Evolutionary conservation across 2,888 invertebrate species (phyloP), one percentile per base, ranked within the genome.

Genomic region (Pollenia griseotomentosa): DNA sequence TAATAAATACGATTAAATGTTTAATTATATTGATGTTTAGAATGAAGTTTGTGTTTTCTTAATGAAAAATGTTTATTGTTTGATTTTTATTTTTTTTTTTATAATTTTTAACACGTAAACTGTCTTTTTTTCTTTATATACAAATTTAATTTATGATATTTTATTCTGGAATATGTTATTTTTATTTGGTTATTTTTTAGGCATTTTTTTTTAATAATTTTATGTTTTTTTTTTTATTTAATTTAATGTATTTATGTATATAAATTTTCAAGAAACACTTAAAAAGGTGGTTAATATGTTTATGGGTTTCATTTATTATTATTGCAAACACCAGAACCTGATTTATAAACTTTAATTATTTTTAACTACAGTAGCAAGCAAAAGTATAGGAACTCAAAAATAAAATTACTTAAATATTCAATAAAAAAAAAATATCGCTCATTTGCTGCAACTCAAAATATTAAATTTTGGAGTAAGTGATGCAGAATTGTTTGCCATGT

Each of bases 201-300:
- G 74, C 51, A 48, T 59, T 51, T 55, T n/a, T 53, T 12, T 71
- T 66, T 48, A 53, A 53, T 63, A 19, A 6, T 33, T 33, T 33
- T 2, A 33, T 6, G 5, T 65, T 12, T 71, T 80, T 44, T 77
- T 68, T 23, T 79, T 53, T 75, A 11, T 79, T 59, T 81, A 40
- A 59, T 46, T 48, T 46, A 16, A 4, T 16, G 9, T 73, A n/a
- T 61, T 23, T 61, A 73, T 66, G 40, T 70, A 71, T 75, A 71
- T 79, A 82, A 65, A 70, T 71, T 83, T 85, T 82, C 59, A 85
- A 87, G 61, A 87, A 87, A 87, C 85, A 87, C 82, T 85, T 85
- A 83, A 79, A 82, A 83, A 85, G 79, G 85, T 85, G 85, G 82
- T 85, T 83, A 85, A 87, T 75, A 79, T 75, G 78, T 70, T 81